These are phyloP conservation scores for Celastrina argiolus DNA, from an alignment of 2,888 invertebrate genomes.

Conservation along the genomic window DNA sequence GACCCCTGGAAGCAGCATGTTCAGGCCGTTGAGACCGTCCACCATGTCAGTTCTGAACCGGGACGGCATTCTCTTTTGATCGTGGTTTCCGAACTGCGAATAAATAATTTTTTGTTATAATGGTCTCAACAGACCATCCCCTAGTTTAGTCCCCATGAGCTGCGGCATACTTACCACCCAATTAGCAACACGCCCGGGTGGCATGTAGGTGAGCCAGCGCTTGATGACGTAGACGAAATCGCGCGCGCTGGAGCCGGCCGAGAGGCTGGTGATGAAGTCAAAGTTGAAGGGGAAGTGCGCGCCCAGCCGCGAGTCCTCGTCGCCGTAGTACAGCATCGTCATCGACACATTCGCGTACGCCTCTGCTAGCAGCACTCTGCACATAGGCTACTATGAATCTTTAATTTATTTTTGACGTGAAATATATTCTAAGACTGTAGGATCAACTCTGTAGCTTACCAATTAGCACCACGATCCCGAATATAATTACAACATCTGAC, in stretches of 20 bases:
- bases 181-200: conserved; percentile 76
- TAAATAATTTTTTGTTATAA: no score
- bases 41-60: conserved; percentile 81
- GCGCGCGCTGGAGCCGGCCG: conserved; percentile 59
- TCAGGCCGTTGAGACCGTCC: conserved; percentile 83
- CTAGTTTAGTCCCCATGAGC: not conserved
- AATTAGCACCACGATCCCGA: no score
- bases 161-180: conserved; percentile 78
- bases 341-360: conserved; percentile 75
- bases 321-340: conserved; percentile 80
- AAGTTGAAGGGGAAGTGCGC: conserved; percentile 83
- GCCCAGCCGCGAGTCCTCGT: conserved; percentile 56
- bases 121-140: no score
- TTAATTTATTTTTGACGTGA: no score
- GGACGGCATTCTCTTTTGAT: conserved; percentile 79
- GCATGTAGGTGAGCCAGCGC: conserved; percentile 79
- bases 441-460: no score
- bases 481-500: no score
- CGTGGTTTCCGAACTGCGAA: conserved; percentile 82
- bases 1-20: conserved; percentile 85
- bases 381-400: no score
- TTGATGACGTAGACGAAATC: conserved; percentile 72
- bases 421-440: no score
- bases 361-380: conserved; percentile 79
- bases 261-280: conserved; percentile 74